Evolutionary conservation across 2,797 vertebrate species (phyloP).

Genomic region (Alcedo quadribrachys): DNA sequence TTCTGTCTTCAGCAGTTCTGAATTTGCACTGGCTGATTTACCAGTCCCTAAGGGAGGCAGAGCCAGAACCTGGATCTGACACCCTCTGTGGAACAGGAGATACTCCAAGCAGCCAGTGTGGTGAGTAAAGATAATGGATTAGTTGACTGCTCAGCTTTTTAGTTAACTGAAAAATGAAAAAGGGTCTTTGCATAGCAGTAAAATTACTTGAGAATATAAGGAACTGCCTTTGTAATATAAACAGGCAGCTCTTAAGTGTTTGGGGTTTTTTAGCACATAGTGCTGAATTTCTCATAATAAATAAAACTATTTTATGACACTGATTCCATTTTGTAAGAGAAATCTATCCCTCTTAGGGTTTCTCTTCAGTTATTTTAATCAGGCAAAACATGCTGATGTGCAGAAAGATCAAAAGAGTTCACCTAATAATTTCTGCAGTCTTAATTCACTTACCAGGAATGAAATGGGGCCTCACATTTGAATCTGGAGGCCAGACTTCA

Average conservation of each 20-base stretch:
- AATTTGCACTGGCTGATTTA: conserved; percentile 42
- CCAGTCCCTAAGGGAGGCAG: conserved; percentile 46
- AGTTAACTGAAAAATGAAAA: background rate
- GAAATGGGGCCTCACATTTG: background rate
- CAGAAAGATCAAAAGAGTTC: background rate
- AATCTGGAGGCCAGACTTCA: background rate
- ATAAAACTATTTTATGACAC: background rate
- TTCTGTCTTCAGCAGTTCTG: conserved; percentile 57
- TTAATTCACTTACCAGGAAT: background rate
- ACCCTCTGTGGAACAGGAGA: conserved; percentile 12
- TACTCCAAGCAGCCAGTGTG: background rate
- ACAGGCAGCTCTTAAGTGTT: background rate
- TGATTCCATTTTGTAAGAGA: background rate
- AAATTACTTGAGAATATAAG: background rate
- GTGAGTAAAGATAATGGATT: conserved; percentile 63
- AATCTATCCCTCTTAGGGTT: background rate
- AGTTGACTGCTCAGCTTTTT: background rate
- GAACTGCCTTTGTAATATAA: background rate
- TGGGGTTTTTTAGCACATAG: background rate
- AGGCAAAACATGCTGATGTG: background rate
- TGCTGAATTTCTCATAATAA: background rate
- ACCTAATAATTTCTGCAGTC: background rate
- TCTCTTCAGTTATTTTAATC: background rate
- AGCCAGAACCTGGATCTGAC: conserved; percentile 67
- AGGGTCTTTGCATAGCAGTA: background rate